Evolutionary conservation across 2,888 invertebrate species (phyloP).

Genomic region (Thereva nobilitata): DNA sequence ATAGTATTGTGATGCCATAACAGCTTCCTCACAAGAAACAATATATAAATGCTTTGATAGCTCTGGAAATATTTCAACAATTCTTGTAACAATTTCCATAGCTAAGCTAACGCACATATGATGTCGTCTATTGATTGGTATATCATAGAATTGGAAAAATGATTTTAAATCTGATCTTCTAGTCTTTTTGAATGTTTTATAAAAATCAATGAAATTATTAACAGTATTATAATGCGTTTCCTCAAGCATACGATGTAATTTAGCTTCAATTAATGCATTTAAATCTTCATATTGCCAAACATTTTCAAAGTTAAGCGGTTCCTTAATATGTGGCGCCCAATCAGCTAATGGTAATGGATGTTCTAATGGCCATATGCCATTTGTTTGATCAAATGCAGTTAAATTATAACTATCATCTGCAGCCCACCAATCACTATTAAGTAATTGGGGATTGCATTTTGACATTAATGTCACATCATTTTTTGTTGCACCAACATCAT

Average conservation of each 20-base stretch:
- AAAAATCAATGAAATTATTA: constrained; percentile 76
- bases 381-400: constrained; percentile 58
- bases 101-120: constrained; percentile 90
- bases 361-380: constrained; percentile 68
- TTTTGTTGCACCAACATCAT: constrained; percentile 39
- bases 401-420: constrained; percentile 56
- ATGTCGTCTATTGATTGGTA: constrained; percentile 75
- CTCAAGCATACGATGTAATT: constrained; percentile 78
- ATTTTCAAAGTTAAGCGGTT: constrained; percentile 57
- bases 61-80: constrained; percentile 70
- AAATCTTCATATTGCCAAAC: constrained; percentile 75
- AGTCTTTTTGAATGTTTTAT: constrained; percentile 67
- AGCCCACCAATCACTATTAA: constrained; percentile 47
- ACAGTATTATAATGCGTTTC: constrained; percentile 89
- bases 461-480: constrained; percentile 53
- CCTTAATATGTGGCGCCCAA: constrained; percentile 64
- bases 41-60: constrained; percentile 70
- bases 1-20: constrained; percentile 65
- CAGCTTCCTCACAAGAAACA: constrained; percentile 87
- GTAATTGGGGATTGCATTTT: constrained; percentile 37
- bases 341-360: constrained; percentile 77
- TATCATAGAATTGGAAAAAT: constrained; percentile 76
- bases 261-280: constrained; percentile 76
- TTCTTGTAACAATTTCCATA: constrained; percentile 73
- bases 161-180: constrained; percentile 68